These are phyloP conservation scores for Tragulus kanchil DNA, from an alignment of 2,113 vertebrate species.

Conservation along the genomic window DNA sequence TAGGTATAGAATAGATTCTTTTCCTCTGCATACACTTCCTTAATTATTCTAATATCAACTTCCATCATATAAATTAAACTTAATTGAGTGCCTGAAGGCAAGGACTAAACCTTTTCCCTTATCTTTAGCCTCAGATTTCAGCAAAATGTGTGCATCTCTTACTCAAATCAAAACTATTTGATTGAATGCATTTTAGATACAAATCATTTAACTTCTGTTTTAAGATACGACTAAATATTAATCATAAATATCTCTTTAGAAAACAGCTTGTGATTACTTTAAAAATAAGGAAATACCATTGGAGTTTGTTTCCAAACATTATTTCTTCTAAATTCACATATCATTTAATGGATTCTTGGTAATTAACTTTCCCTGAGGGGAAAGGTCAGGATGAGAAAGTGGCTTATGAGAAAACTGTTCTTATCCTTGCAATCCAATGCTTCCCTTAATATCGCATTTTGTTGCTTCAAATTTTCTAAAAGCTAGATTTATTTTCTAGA, in stretches of 20 bases:
- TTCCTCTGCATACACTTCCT: background rate
- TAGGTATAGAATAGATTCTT: background rate
- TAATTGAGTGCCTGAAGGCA: background rate
- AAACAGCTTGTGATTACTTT: background rate
- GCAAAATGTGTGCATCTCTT: background rate
- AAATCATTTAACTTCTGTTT: background rate
- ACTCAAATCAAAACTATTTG: background rate
- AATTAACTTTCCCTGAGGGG: background rate
- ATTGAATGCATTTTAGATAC: background rate
- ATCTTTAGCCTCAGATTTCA: background rate
- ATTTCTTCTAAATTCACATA: background rate
- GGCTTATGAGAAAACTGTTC: background rate
- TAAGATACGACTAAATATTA: background rate
- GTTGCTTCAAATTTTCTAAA: slow-evolving; percentile 58
- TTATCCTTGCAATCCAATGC: background rate
- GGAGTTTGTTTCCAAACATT: background rate
- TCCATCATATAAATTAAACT: background rate
- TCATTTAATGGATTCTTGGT: background rate
- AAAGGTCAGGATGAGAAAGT: background rate
- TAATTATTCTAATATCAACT: background rate
- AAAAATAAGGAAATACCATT: background rate
- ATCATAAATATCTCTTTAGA: background rate
- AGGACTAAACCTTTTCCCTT: background rate
- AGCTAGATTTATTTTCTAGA: slow-evolving; percentile 59
- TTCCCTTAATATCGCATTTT: background rate